phyloP scores from a whole-genome alignment of 2,113 vertebrate genomes.

The Grus americana region DNA sequence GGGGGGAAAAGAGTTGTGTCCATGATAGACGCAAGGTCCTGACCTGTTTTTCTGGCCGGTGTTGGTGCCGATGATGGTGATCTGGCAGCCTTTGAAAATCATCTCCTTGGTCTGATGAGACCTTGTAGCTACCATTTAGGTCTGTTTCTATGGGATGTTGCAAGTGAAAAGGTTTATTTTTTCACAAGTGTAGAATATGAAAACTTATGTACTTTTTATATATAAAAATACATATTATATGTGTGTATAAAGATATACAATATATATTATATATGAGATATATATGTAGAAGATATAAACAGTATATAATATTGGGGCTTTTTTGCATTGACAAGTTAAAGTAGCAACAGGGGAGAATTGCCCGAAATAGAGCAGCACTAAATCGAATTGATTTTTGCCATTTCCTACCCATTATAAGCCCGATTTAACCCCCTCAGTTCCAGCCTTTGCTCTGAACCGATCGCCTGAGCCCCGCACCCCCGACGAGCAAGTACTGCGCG shows the following conservation, averaged over 20 bases:
- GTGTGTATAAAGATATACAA: not conserved
- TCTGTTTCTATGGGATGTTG: not conserved
- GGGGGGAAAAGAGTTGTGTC: not conserved
- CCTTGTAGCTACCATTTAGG: not conserved
- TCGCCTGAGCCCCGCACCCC: not conserved
- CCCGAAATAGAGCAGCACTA: not conserved
- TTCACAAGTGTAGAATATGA: not conserved
- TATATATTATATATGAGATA: not conserved
- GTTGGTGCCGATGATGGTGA: not conserved
- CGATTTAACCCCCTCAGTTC: not conserved
- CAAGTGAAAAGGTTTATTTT: not conserved
- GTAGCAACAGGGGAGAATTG: not conserved
- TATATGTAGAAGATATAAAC: not conserved
- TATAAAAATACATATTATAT: not conserved
- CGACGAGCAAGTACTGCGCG: rapidly evolving
- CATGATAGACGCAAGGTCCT: not conserved
- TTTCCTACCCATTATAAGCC: not conserved
- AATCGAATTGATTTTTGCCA: not conserved
- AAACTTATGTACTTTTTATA: not conserved
- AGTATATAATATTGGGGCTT: not conserved
- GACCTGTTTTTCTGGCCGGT: not conserved
- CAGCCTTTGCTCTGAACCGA: not conserved
- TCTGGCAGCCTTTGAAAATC: not conserved
- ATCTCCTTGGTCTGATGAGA: not conserved
- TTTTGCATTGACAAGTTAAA: not conserved